A percentile compares a stretch with the other conserved stretches of the same genome.
phyloP scores from a whole-genome alignment of 2,113 vertebrate genomes.

The Trichechus manatus region DNA sequence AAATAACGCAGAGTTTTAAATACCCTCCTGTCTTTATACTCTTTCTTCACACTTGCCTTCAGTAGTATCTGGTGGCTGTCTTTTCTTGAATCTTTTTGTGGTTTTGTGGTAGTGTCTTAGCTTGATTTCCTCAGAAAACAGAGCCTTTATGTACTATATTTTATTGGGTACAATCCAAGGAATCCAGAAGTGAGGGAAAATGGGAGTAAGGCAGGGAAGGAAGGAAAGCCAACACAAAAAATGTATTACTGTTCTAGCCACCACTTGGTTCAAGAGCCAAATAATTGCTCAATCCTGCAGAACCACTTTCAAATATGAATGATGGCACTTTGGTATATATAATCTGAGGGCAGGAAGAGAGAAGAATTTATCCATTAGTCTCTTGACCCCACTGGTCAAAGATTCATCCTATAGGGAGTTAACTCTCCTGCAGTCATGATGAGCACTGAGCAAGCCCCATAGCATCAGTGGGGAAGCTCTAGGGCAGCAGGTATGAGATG shows the following conservation, averaged over 20 bases:
- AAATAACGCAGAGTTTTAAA: neutral
- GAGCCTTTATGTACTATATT: neutral
- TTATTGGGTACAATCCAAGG: neutral
- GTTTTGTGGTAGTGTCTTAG: neutral
- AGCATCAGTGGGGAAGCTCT: neutral
- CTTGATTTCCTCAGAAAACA: neutral
- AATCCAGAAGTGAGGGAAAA: neutral
- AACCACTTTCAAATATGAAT: neutral
- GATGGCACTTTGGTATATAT: neutral
- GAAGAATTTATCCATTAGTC: neutral
- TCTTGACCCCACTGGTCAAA: neutral
- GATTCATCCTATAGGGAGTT: neutral
- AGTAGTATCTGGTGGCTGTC: neutral
- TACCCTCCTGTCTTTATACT: neutral
- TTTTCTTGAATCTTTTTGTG: neutral
- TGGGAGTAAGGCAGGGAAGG: neutral
- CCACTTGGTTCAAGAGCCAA: neutral
- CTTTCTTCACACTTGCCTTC: neutral
- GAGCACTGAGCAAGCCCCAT: neutral
- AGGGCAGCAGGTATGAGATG: neutral
- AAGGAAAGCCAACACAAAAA: neutral
- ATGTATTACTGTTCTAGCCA: neutral
- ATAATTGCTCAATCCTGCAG: neutral
- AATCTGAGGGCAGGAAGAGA: neutral
- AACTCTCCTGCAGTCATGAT: neutral